Base-by-base conservation (phyloP, 2,797 vertebrate genomes). In the Xyrichtys novacula region DNA sequence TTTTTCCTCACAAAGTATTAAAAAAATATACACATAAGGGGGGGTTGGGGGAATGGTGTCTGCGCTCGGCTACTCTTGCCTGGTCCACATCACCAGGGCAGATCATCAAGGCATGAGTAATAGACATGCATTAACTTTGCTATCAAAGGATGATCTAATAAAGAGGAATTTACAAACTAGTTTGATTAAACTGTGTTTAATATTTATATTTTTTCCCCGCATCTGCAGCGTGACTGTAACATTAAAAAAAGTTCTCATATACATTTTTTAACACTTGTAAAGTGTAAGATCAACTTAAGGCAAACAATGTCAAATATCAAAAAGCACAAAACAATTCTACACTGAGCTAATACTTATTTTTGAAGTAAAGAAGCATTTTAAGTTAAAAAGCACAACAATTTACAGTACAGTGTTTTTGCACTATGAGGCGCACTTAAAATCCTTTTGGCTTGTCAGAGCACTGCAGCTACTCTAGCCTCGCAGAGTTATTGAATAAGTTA, bases 31-130 rank as follows among this genome's bases (percentile, higher is more conserved):
- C 83, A 94, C 88, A 93, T 89, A 92, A 88, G 81, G 73, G 84
- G 83, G 86, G 81, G 84, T 84, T 81, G 81, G 81, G 85, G 85
- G 84, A n/a, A 88, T 88, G 87, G 83, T 88, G 86, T 95, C 94
- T 90, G 95, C 93, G 94, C 94, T 97, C 96, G 92, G 92, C 94
- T 97, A 91, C 92, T 96, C 91, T 76, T 88, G 96, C 81, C 96
- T 97, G 94, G 91, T 93, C 92, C 89, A 90, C 90, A 88, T 92
- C 85, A 92, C 78, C 88, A 90, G 71, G 59, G 81, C 56, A 80
- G 81, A 87, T 84, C 75, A 74, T 69, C 70, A 85, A 95, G 96
- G 91, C 95, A 89, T 80, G 76, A 96, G 91, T 92, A 96, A 94
- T 94, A 85, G 91, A 91, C 65, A 7, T 79, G 74, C 49, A 49